Percentiles rank a stretch among this genome's conserved stretches.
These are phyloP conservation scores for Smittia aterrima DNA, from an alignment of 2,888 invertebrate species.

Conservation along the genomic window DNA sequence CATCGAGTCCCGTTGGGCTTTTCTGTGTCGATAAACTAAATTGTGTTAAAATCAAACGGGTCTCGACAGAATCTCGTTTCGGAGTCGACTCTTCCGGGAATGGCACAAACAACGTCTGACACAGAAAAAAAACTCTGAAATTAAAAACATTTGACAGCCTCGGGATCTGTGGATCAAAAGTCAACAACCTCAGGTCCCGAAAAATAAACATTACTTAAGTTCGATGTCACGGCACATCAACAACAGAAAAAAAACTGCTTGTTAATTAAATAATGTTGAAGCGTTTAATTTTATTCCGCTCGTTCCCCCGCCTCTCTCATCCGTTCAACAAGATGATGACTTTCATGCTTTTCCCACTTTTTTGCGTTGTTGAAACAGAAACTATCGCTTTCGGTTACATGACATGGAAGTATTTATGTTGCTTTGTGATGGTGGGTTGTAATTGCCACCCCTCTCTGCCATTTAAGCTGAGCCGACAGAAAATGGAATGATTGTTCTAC, in stretches of 20 bases:
- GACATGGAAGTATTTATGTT: neutral
- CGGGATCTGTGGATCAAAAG: too few species aligned
- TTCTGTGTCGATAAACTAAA: too few species aligned
- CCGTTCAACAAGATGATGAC: neutral
- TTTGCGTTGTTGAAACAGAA: constrained; percentile 3
- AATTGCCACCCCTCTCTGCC: too few species aligned
- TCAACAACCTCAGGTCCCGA: too few species aligned
- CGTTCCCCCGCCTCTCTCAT: neutral
- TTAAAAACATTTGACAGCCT: too few species aligned
- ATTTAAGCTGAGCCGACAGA: too few species aligned
- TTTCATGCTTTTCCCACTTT: neutral
- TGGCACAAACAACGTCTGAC: neutral
- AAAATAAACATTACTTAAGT: too few species aligned
- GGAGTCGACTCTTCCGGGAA: too few species aligned
- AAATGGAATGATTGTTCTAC: too few species aligned
- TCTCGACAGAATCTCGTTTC: too few species aligned
- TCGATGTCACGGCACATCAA: neutral
- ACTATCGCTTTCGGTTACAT: neutral
- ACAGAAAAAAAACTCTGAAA: neutral
- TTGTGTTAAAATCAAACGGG: too few species aligned
- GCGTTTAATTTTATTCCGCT: neutral
- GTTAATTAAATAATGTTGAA: neutral
- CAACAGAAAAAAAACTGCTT: neutral
- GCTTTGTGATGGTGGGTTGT: neutral
- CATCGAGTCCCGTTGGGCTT: too few species aligned